A percentile compares a stretch with the other conserved stretches of the same genome.
These are phyloP conservation scores for Monopis laevigella DNA, from an alignment of 2,888 invertebrate genomes.

Conservation along the genomic window DNA sequence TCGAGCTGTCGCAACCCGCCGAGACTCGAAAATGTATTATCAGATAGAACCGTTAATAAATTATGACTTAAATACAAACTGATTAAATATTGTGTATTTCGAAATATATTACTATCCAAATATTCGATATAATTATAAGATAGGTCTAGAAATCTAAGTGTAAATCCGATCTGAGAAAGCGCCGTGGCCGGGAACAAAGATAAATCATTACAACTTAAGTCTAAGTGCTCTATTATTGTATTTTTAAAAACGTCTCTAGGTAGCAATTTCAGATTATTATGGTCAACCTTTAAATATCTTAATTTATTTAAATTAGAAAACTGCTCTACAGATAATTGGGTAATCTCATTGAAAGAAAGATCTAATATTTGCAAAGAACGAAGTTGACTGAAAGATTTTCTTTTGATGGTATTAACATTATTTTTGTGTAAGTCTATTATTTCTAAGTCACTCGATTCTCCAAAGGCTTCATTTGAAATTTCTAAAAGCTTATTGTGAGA, in stretches of 20 bases:
- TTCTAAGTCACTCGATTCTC: conserved; percentile 75
- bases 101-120: conserved; percentile 87
- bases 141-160: conserved; percentile 80
- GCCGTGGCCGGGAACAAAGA: conserved; percentile 82
- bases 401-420: conserved; percentile 74
- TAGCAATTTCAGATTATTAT: conserved; percentile 77
- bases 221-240: conserved; percentile 81
- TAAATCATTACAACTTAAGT: conserved; percentile 81
- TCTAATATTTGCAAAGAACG: conserved; percentile 81
- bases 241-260: conserved; percentile 83
- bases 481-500: conserved; percentile 77
- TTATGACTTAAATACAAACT: conserved; percentile 82
- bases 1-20: conserved; percentile 82
- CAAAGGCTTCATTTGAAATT: conserved; percentile 79
- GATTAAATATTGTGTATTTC: conserved; percentile 81
- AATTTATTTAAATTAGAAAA: conserved; percentile 80
- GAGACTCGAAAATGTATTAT: conserved; percentile 87
- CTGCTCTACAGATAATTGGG: conserved; percentile 81
- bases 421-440: conserved; percentile 79
- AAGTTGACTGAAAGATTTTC: conserved; percentile 80
- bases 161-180: conserved; percentile 81
- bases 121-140: conserved; percentile 85
- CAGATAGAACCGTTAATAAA: conserved; percentile 84
- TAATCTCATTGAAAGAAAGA: conserved; percentile 78
- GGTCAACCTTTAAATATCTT: conserved; percentile 76